Conservation (phyloP, 2,113 vertebrate genomes). For the Pteronura brasiliensis region DNA sequence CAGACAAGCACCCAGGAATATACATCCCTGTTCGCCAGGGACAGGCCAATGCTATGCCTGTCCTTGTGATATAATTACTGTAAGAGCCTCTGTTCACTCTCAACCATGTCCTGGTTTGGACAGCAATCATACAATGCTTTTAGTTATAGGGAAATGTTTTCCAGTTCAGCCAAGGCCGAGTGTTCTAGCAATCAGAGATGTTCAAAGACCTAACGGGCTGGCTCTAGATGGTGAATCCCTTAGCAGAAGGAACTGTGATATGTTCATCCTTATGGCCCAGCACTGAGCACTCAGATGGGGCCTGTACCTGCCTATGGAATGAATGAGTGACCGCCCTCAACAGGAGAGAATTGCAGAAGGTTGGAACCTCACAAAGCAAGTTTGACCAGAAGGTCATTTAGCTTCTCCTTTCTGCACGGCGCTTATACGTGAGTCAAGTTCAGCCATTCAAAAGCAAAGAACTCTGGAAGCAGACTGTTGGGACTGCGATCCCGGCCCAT, state of each 20-base stretch:
- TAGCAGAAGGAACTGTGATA: fast-evolving
- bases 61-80: neutral
- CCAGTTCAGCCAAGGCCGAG: neutral
- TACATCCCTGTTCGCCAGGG: neutral
- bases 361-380: neutral
- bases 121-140: neutral
- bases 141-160: neutral
- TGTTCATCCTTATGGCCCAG: neutral
- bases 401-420: too few species aligned
- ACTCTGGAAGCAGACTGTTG: neutral
- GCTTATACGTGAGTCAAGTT: neutral
- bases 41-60: neutral
- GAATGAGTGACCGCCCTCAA: neutral
- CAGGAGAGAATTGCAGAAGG: neutral
- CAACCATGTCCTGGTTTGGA: neutral
- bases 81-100: neutral
- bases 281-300: neutral
- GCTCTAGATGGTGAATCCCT: neutral
- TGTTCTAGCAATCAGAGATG: neutral
- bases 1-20: neutral
- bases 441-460: neutral
- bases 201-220: neutral
- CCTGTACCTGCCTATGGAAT: neutral
- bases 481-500: neutral
- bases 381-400: neutral